Conservation (phyloP, 1,140 invertebrate genomes). For the Penaeus vannamei region DNA sequence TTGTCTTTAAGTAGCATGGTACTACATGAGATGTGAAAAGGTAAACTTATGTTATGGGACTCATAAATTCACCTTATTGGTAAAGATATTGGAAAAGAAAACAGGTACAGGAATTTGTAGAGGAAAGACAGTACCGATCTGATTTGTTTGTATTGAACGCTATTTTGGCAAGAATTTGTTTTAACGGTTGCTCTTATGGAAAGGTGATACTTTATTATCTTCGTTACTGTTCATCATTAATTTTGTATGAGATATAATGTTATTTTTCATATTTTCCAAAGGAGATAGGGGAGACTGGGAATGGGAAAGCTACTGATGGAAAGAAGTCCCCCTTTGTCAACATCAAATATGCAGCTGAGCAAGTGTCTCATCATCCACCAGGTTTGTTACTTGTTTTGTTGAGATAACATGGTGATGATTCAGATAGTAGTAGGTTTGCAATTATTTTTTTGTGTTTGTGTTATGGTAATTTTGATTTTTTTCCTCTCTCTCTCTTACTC, state of each 20-base stretch:
- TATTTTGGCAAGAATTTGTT: too few species aligned
- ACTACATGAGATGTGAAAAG: too few species aligned
- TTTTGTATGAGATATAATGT: neutral
- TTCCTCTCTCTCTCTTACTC: slow-evolving; percentile 7
- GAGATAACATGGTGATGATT: neutral
- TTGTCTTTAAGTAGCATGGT: too few species aligned
- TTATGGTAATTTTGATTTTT: neutral
- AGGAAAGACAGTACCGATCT: too few species aligned
- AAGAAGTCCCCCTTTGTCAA: slow-evolving; percentile 40
- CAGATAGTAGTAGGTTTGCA: slow-evolving; percentile 17
- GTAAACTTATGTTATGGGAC: too few species aligned
- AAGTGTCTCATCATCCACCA: slow-evolving; percentile 78
- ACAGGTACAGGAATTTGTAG: too few species aligned
- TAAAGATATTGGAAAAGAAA: too few species aligned
- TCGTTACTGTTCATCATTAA: neutral
- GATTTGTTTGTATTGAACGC: too few species aligned
- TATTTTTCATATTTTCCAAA: neutral
- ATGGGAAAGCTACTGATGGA: slow-evolving; percentile 24
- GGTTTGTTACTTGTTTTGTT: slow-evolving; percentile 69
- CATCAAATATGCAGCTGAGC: slow-evolving; percentile 72
- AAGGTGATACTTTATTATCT: neutral
- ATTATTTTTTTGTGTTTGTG: neutral
- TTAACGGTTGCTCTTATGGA: too few species aligned
- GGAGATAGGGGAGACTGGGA: slow-evolving; percentile 47
- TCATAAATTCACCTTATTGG: too few species aligned